Evolutionary conservation across 1,140 invertebrate species (phyloP).

Genomic region (Drosophila prosaltans): DNA sequence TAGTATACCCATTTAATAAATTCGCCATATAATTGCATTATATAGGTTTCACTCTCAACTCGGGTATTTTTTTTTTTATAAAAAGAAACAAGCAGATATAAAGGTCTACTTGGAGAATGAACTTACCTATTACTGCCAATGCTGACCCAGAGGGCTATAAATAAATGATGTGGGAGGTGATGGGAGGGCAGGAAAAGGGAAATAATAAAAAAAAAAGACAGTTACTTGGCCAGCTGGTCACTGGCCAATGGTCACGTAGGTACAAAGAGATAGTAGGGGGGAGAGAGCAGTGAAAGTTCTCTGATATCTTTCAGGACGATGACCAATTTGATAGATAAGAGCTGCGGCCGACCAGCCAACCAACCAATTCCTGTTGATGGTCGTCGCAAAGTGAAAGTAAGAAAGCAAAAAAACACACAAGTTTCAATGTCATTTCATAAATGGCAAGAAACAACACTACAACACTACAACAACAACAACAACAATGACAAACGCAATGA

Average conservation of each 20-base stretch:
- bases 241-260: constrained; percentile 30
- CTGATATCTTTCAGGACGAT: constrained; percentile 50
- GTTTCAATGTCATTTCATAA: constrained; percentile 80
- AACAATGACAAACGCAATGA: constrained; percentile 64
- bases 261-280: background rate
- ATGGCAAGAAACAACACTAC: constrained; percentile 38
- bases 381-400: constrained; percentile 47
- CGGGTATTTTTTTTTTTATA: constrained; percentile 12
- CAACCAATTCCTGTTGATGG: constrained; percentile 21
- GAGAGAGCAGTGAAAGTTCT: background rate
- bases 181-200: background rate
- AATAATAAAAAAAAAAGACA: constrained; percentile 3
- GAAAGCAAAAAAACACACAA: constrained; percentile 40
- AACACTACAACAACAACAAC: constrained; percentile 14
- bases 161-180: constrained; percentile 50
- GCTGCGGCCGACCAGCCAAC: constrained; percentile 24
- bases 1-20: constrained; percentile 26
- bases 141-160: constrained; percentile 74
- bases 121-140: constrained; percentile 38
- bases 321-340: constrained; percentile 78
- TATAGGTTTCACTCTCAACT: constrained; percentile 45
- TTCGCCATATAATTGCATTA: constrained; percentile 70
- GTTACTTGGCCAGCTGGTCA: constrained; percentile 26
- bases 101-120: constrained; percentile 40
- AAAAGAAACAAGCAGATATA: constrained; percentile 48